phyloP scores from a whole-genome alignment of 2,888 invertebrate species.

The Agrotis puta region DNA sequence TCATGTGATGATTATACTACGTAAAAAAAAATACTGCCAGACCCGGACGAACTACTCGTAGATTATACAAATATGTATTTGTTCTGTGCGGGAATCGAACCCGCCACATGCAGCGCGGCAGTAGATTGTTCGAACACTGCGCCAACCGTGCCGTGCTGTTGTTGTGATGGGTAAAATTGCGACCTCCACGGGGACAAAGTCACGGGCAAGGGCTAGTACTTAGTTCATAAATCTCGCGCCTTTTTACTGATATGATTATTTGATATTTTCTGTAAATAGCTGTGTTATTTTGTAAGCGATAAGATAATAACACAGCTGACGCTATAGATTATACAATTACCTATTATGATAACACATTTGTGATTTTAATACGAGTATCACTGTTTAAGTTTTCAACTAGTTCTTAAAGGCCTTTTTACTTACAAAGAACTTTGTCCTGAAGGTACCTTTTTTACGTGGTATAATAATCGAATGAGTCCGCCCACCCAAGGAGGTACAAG shows the following conservation, averaged over 20 bases:
- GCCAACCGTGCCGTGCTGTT: too few relatives aligned
- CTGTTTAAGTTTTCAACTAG: not conserved
- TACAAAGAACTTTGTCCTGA: not conserved
- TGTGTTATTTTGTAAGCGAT: conserved; percentile 2
- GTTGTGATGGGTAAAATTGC: not conserved
- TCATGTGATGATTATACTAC: too few relatives aligned
- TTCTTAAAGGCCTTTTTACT: not conserved
- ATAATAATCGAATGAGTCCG: too few relatives aligned
- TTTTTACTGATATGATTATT: conserved; percentile 1
- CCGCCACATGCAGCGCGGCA: too few relatives aligned
- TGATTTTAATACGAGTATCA: conserved; percentile 11
- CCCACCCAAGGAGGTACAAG: too few relatives aligned
- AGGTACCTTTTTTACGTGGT: too few relatives aligned
- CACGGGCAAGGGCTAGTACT: not conserved
- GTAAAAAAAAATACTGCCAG: too few relatives aligned
- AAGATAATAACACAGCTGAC: conserved; percentile 11
- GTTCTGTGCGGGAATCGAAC: too few relatives aligned
- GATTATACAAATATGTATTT: too few relatives aligned
- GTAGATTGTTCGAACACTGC: too few relatives aligned
- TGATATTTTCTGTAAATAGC: not conserved
- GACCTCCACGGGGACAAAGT: not conserved
- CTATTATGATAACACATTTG: conserved; percentile 1
- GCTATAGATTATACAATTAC: not conserved
- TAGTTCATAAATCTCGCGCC: not conserved
- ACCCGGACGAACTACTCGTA: too few relatives aligned